Base-by-base conservation (phyloP, 2,888 invertebrate species). In the Amphimallon solstitiale region DNA sequence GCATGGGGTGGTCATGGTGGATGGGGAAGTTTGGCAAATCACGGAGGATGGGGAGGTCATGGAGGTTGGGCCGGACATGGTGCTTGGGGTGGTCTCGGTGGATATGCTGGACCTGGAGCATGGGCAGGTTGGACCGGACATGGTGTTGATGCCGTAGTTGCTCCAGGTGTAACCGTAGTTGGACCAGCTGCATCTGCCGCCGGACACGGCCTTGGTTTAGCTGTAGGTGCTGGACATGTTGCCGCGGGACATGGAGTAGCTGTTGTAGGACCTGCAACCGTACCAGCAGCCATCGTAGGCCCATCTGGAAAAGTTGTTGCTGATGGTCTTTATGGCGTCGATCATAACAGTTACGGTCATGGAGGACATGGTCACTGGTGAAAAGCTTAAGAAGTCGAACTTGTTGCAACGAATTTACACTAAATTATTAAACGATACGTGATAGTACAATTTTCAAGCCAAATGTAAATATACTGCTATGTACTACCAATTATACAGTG, bases 211-310 rank as follows among this genome's bases (percentile, higher is more conserved):
- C 38, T 67, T 12, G 71, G 67, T 45, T 60, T 34, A 4, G 63
- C 70, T 45, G 15, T 60, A 52, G 68, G 48, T 64, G 74, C 71
- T 51, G 77, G 73, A 12, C 76, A 74, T 5, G 29, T 49, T 40
- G 69, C 69, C 38, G 74, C 71, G 46, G 77, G 73, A 12, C 76
- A 74, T 45, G 79, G 78, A 61, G 78, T 77, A 52, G 72, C 75
- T 15, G 72, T 79, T 6, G 70, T 71, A 34, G 78, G 78, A 59
- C 78, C 78, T 59, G 73, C 71, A 59, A 77, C 78, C 59, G 77
- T 74, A 15, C 74, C 76, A 35, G 75, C 75, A 37, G 72, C 76
- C 37, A 72, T 77, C 17, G 71, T 74, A 19, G 76, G 77, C 51
- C 77, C 77, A 52, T 63, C 76, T 60, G 77, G 77, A 45, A 76